A percentile compares a stretch with the other conserved stretches of the same genome.
Conservation (phyloP, 2,888 invertebrate species). For the Sabellastarte sp. region DNA sequence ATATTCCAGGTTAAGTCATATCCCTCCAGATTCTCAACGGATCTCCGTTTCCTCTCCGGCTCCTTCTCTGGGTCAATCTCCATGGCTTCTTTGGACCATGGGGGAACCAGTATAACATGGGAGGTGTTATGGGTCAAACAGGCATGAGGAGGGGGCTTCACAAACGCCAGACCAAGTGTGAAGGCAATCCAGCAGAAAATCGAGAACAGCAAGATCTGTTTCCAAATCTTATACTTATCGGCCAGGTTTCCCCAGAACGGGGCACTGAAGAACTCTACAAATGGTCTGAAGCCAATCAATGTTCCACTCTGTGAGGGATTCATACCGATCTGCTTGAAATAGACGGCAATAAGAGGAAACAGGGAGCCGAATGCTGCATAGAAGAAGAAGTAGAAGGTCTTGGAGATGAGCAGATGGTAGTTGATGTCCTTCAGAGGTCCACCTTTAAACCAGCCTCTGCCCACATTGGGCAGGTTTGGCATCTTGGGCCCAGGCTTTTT, state of each 20-base stretch:
- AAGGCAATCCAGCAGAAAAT: conserved; percentile 94
- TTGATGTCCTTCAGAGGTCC: conserved; percentile 15
- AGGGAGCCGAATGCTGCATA: conserved; percentile 98
- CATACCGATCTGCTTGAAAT: conserved; percentile 99
- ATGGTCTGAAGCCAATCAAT: conserved; percentile 86
- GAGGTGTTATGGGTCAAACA: conserved; percentile 73
- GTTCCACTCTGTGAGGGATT: conserved; percentile 90
- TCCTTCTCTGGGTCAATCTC: neutral
- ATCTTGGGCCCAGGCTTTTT: too few relatives aligned
- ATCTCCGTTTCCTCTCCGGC: neutral
- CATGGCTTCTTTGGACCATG: conserved; percentile 17
- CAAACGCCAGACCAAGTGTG: conserved; percentile 91
- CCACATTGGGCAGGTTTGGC: neutral
- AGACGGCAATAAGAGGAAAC: conserved; percentile 97
- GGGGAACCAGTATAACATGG: conserved; percentile 59
- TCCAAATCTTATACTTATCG: conserved; percentile 68
- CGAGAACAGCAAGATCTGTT: conserved; percentile 81
- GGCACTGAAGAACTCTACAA: conserved; percentile 94
- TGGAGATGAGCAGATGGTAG: conserved; percentile 75
- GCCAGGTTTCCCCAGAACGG: conserved; percentile 91
- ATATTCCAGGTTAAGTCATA: too few relatives aligned
- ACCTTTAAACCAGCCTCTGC: neutral
- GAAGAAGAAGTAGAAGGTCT: conserved; percentile 98
- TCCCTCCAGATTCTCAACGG: neutral
- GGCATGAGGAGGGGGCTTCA: conserved; percentile 89